Evolutionary conservation across 2,113 vertebrate species (phyloP).

Genomic region (Hucho hucho): DNA sequence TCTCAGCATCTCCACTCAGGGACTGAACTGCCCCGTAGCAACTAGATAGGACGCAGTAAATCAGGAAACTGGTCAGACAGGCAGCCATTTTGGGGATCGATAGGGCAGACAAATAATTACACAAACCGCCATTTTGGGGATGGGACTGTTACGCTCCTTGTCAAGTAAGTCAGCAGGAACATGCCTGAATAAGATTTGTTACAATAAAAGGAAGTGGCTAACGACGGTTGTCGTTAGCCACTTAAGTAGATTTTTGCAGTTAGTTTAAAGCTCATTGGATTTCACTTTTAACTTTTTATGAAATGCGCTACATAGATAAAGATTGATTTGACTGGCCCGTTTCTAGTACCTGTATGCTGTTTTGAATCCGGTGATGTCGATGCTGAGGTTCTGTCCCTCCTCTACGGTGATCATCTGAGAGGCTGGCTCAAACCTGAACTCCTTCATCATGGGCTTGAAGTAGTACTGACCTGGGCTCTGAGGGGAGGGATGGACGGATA

Average conservation of each 20-base stretch:
- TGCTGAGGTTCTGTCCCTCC: constrained; percentile 90
- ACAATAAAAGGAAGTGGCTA: no score
- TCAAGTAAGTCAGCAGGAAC: no score
- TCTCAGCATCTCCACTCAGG: constrained; percentile 92
- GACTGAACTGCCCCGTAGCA: constrained; percentile 93
- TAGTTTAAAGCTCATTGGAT: no score
- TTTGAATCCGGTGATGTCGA: constrained; percentile 88
- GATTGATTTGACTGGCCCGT: not conserved
- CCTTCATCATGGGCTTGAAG: constrained; percentile 99
- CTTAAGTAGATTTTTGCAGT: no score
- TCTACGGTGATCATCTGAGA: constrained; percentile 97
- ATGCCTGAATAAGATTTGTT: no score
- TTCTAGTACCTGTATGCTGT: constrained; percentile 84
- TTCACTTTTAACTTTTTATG: no score
- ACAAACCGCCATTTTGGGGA: not conserved
- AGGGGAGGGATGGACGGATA: not conserved
- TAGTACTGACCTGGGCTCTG: constrained; percentile 98
- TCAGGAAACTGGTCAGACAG: not conserved
- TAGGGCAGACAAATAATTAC: not conserved
- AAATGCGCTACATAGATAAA: no score
- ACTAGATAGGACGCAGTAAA: constrained; percentile 59
- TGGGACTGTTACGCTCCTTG: not conserved
- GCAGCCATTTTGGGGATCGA: not conserved
- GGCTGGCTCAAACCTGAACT: constrained; percentile 93
- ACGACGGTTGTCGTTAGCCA: no score